Percentiles rank a stretch among this genome's conserved stretches.
These are phyloP conservation scores for Sebastes matsubarae DNA, from an alignment of 2,797 vertebrate species.

Conservation along the genomic window DNA sequence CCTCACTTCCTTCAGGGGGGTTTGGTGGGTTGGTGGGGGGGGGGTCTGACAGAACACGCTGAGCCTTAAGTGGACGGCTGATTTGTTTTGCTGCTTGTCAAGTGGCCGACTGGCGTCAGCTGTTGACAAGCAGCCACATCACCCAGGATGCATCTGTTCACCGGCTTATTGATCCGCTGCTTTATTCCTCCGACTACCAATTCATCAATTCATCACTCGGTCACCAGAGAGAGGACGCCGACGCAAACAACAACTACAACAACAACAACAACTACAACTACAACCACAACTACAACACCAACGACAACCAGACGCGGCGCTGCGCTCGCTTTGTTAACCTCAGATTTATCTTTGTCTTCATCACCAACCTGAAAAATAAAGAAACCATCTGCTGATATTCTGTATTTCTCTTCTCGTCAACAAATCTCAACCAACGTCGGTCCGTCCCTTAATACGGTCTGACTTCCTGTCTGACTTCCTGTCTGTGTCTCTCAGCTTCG, in stretches of 20 bases:
- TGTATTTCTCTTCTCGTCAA: background rate
- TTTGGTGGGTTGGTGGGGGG: background rate
- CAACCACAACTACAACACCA: no score
- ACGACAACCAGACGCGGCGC: background rate
- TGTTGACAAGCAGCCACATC: slow-evolving; percentile 59
- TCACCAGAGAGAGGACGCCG: background rate
- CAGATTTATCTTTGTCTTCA: background rate
- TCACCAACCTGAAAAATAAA: background rate
- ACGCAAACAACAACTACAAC: background rate
- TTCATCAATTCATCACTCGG: slow-evolving; percentile 20
- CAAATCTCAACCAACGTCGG: background rate
- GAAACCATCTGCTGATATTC: background rate
- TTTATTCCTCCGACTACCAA: slow-evolving; percentile 20
- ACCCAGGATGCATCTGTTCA: slow-evolving; percentile 19
- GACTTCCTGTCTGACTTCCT: no score
- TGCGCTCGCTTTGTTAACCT: background rate
- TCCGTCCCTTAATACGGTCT: no score
- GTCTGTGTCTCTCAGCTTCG: no score
- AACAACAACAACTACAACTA: no score
- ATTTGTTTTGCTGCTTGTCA: slow-evolving; percentile 76
- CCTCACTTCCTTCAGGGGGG: slow-evolving; percentile 21
- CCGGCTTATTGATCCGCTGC: slow-evolving; percentile 55
- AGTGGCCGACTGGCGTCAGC: slow-evolving; percentile 36
- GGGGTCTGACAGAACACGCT: slow-evolving; percentile 36
- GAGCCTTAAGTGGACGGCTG: slow-evolving; percentile 51